Base-by-base conservation (phyloP, 2,113 vertebrate genomes). In the Podiceps cristatus region DNA sequence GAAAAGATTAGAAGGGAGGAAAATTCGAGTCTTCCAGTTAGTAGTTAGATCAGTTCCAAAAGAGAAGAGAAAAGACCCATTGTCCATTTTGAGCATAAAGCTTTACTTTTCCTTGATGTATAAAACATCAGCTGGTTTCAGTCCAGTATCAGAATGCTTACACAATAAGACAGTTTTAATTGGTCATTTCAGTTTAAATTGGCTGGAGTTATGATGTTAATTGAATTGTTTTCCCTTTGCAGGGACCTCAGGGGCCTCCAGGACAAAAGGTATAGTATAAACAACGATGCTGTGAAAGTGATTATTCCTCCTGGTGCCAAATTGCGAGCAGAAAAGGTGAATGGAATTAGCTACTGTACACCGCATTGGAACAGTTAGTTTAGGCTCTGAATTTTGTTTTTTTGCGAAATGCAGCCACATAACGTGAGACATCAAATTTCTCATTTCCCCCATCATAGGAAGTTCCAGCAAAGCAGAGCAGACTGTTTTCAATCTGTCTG, bases 181-280 rank as follows among this genome's bases (percentile, higher is more conserved):
- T 95, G 94, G 74, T 96, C 80, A 89, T 92, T 98, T 98, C 96
- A 93, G 86, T 96, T 96, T 91, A 88, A 97, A 71, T 95, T 98
- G 95, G 89, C 95, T 95, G 45, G 52, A 83, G 18, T 87, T 97
- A 96, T 96, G 95, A 88, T 97, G 95, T 95, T 99, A 98, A 99
- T 98, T 97, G 97, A 90, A 97, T 98, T 98, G 84, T 97, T 98
- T 97, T 98, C 96, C 91, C 64, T 97, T 98, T 98, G 75, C 93
- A 99, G 99, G 99, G 99, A 98, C 99, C 99, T 90, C 98, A 99
- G 96, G 99, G 99, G 68, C 99, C 99, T 97, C 98, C 98, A 75
- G 99, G 99, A 98, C 98, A 90, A 96, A 99, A 99, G 99, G 99
- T 99, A 99, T 73, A 96, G 97, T 98, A 97, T 97, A 55, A 97